Percentiles rank a stretch among this genome's conserved stretches.
These are phyloP conservation scores for Anser cygnoides DNA, from an alignment of 2,113 vertebrate species.

Conservation along the genomic window DNA sequence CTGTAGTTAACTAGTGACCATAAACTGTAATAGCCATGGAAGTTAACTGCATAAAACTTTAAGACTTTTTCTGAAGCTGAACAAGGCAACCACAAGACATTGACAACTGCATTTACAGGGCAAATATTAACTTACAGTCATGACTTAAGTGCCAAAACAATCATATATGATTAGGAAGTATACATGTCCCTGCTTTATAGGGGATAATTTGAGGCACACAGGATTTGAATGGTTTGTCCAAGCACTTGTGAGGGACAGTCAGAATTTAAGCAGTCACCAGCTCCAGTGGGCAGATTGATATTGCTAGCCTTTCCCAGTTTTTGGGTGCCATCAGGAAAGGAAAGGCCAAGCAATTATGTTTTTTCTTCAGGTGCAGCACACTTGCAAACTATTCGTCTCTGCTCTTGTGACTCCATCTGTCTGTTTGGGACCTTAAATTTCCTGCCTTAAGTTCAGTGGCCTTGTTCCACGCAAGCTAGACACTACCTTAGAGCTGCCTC, in stretches of 20 bases:
- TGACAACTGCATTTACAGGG: not conserved
- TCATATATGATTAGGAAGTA: not conserved
- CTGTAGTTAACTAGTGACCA: constrained; percentile 20
- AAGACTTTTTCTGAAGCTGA: not conserved
- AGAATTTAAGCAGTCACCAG: not conserved
- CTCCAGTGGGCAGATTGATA: rapidly evolving
- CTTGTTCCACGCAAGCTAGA: not conserved
- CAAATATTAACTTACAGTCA: not conserved
- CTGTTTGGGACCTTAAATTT: not conserved
- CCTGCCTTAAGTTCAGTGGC: not conserved
- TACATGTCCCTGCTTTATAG: rapidly evolving
- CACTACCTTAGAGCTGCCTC: not conserved
- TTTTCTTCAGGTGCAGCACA: not conserved
- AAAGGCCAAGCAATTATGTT: not conserved
- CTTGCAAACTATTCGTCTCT: not conserved
- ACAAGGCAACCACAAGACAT: not conserved
- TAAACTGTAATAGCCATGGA: constrained; percentile 1
- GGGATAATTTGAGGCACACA: not conserved
- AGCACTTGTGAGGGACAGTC: not conserved
- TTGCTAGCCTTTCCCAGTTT: not conserved
- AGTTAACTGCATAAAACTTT: not conserved
- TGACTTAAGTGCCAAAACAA: not conserved
- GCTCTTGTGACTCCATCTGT: not conserved
- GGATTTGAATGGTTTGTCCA: not conserved
- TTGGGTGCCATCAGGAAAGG: not conserved